Percentiles rank a stretch among this genome's conserved stretches.
phyloP scores from a whole-genome alignment of 2,888 invertebrate species.

The Trisateles emortualis region DNA sequence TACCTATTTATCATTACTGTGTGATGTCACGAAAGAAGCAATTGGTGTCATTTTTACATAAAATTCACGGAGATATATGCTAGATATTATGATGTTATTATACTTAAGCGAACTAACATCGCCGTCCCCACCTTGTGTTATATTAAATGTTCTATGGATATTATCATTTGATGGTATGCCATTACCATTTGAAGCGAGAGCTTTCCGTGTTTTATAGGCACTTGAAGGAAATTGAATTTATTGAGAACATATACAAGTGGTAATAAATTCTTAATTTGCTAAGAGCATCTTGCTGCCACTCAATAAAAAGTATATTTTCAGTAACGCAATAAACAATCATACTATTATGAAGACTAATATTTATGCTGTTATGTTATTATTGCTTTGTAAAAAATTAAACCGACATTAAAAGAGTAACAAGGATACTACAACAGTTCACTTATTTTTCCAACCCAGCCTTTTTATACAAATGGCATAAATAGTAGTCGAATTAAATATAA shows the following conservation, averaged over 20 bases:
- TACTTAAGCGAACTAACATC: not conserved
- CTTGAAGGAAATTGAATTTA: slow-evolving; percentile 41
- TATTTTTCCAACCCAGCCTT: too few relatives aligned
- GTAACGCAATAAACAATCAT: not conserved
- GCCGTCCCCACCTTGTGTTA: not conserved
- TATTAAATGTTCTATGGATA: not conserved
- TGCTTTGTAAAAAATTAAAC: too few relatives aligned
- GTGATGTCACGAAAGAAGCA: too few relatives aligned
- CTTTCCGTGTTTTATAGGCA: slow-evolving; percentile 19
- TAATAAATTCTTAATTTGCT: slow-evolving; percentile 27
- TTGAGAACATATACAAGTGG: slow-evolving; percentile 23
- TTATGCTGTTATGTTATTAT: too few relatives aligned
- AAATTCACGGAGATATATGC: not conserved
- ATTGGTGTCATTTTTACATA: too few relatives aligned
- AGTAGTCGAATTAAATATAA: too few relatives aligned
- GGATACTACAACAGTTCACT: too few relatives aligned
- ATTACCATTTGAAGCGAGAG: not conserved
- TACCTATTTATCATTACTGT: too few relatives aligned
- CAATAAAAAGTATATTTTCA: not conserved
- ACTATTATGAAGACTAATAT: not conserved
- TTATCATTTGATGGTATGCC: not conserved
- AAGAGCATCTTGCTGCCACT: slow-evolving; percentile 17
- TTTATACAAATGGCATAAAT: too few relatives aligned
- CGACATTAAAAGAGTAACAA: too few relatives aligned
- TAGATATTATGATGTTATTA: not conserved